Evolutionary conservation across 2,888 invertebrate species (phyloP).

Genomic region (Pyrrhosoma nymphula): DNA sequence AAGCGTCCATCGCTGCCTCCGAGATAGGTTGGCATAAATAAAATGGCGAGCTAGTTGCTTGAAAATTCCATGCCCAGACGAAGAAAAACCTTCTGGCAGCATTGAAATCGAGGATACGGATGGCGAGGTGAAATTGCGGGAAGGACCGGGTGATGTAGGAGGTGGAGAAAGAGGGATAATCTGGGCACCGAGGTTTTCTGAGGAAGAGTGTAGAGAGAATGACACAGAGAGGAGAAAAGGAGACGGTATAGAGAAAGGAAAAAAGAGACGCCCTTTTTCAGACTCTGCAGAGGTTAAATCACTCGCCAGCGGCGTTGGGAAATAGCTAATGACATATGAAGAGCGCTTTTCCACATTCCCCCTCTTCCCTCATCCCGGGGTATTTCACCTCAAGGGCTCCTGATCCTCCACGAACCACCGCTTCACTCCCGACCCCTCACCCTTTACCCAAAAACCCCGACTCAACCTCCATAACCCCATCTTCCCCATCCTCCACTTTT

Average conservation of each 20-base stretch:
- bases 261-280: background rate
- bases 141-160: background rate
- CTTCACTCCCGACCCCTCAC: background rate
- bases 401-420: background rate
- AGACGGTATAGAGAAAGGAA: background rate
- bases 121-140: background rate
- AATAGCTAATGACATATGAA: conserved; percentile 28
- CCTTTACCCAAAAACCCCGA: background rate
- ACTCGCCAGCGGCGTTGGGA: conserved; percentile 31
- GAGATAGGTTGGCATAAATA: background rate
- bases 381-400: background rate
- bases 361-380: background rate
- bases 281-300: conserved; percentile 25
- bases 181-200: background rate
- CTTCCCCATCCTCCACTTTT: background rate
- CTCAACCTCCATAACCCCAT: background rate
- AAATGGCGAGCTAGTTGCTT: background rate
- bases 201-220: background rate
- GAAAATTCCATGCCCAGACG: background rate
- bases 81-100: background rate
- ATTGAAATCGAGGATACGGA: background rate
- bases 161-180: background rate
- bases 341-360: conserved; percentile 39
- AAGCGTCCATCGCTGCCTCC: background rate
- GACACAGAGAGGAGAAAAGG: background rate